phyloP scores from a whole-genome alignment of 1,140 invertebrate genomes.

The Papilio aristodemus region DNA sequence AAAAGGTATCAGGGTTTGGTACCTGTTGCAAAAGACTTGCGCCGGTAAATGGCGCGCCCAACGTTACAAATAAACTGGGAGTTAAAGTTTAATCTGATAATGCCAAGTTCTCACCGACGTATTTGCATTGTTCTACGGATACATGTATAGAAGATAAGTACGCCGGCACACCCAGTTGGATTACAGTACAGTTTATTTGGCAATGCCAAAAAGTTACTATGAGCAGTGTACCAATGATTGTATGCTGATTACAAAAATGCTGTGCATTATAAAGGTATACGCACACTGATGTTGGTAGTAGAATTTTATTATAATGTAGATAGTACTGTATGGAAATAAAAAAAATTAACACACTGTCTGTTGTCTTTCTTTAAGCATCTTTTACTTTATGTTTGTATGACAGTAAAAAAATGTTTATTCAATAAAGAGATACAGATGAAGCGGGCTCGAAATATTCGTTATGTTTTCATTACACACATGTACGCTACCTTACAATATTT shows the following conservation, averaged over 20 bases:
- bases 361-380: no score
- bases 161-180: constrained; percentile 26
- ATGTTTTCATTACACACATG: neutral
- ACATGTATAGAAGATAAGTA: constrained; percentile 5
- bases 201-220: neutral
- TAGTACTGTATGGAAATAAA: no score
- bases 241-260: no score
- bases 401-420: no score
- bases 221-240: neutral
- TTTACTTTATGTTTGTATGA: no score
- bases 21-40: constrained; percentile 31
- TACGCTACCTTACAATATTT: neutral
- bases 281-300: no score
- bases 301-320: no score
- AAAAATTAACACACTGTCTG: no score
- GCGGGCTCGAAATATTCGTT: neutral
- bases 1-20: constrained; percentile 27
- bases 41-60: constrained; percentile 20
- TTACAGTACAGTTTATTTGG: constrained; percentile 23
- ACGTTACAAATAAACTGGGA: constrained; percentile 32
- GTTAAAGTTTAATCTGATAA: constrained; percentile 35
- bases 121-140: constrained; percentile 33
- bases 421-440: no score
- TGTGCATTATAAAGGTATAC: no score
- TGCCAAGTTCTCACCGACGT: constrained; percentile 34